Percentiles rank a stretch among this genome's conserved stretches.
These are phyloP conservation scores for Seriola dumerili DNA, from an alignment of 2,113 vertebrate genomes.

Conservation along the genomic window DNA sequence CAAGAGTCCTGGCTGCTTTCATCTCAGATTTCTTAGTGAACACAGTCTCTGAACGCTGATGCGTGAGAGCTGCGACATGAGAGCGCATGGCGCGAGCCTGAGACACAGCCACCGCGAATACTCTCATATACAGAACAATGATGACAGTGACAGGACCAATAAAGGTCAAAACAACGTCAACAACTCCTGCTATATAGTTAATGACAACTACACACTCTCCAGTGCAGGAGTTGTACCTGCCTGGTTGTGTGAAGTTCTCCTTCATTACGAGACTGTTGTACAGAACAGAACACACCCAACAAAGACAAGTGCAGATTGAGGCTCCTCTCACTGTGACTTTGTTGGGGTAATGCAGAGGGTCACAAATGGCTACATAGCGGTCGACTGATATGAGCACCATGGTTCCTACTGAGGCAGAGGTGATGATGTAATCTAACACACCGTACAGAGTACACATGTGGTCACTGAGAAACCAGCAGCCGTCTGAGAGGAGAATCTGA, in stretches of 20 bases:
- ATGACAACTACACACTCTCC: conserved; percentile 35
- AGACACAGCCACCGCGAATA: conserved; percentile 6
- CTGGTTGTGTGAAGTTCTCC: conserved; percentile 5
- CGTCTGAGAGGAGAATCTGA: background rate
- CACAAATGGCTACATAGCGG: conserved; percentile 40
- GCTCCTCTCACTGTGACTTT: conserved; percentile 17
- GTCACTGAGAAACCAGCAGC: conserved; percentile 32
- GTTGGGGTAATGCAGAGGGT: conserved; percentile 33
- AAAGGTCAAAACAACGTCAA: conserved; percentile 19
- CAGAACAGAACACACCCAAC: conserved; percentile 22
- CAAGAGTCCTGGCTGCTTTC: background rate
- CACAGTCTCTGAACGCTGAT: background rate
- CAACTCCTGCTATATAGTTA: background rate
- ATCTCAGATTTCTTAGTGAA: conserved; percentile 9
- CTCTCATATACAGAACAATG: conserved; percentile 17
- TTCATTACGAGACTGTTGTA: background rate
- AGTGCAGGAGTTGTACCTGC: conserved; percentile 14
- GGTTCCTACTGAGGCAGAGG: conserved; percentile 23
- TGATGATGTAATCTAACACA: background rate
- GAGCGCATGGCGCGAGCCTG: conserved; percentile 24
- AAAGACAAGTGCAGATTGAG: background rate
- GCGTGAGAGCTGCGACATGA: background rate
- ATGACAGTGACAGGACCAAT: conserved; percentile 25
- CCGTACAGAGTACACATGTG: background rate
- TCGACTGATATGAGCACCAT: conserved; percentile 26